Evolutionary conservation across 2,888 invertebrate genomes (phyloP), one percentile per base, ranked within the genome.

Genomic region (Chymomyza procnemis): DNA sequence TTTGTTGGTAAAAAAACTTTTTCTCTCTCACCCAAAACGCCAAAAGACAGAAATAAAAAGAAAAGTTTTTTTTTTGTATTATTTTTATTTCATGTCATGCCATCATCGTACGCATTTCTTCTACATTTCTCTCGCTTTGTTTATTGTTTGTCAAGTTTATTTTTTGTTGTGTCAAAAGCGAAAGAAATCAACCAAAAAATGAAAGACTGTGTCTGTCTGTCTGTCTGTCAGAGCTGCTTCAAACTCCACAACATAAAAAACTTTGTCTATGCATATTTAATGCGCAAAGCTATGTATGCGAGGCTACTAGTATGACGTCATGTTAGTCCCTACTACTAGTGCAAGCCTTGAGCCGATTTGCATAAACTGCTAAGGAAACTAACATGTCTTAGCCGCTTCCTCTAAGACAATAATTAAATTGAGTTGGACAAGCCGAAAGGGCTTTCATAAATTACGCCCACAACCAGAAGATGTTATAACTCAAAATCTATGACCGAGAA

Each of bases 401-500:
- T n/a, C n/a, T 82, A 78, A 73, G 70, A 61, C 46, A 64, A 47
- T 12, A 12, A 41, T 41, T 41, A 41, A 41, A 41, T 41, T 41
- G 12, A 41, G 34, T 12, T 41, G 2, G 34, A 18, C 54, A 48
- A 67, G 58, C 65, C 61, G 50, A 69, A 68, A 60, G 50, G 66
- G 56, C 56, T 67, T 0, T 66, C 78, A 82, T 82, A 80, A 82
- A 82, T 82, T 78, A 68, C 83, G 67, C 80, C 83, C 78, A 80
- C 69, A 48, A 66, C 63, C 48, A n/a, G n/a, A n/a, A 66, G 61
- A 26, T 26, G 26, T 26, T 26, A 26, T 26, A 19, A 68, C 21
- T 74, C 60, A 64, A 70, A 82, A 76, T 82, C 82, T 72, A 80
- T 78, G 75, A 70, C 70, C 67, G 71, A 75, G 71, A 80, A 75